Evolutionary conservation across 1,140 invertebrate species (phyloP).

Genomic region (Tetragnatha versicolor): DNA sequence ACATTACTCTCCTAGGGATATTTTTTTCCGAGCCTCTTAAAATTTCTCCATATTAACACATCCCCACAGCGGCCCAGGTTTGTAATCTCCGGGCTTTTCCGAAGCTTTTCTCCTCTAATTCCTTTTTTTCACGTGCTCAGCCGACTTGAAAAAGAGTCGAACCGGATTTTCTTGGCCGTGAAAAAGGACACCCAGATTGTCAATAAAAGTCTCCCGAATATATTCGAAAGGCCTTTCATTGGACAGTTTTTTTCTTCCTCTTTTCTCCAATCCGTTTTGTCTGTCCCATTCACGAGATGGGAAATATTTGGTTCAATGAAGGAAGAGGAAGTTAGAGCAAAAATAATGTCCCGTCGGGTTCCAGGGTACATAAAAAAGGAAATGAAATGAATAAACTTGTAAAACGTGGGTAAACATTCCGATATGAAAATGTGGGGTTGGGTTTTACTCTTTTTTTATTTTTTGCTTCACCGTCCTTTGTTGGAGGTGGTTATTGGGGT

Average conservation of each 20-base stretch:
- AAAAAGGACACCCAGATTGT: slow-evolving; percentile 26
- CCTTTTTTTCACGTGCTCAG: slow-evolving; percentile 4
- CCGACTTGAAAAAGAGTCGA: background rate
- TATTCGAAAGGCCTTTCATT: background rate
- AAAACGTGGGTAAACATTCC: slow-evolving; percentile 15
- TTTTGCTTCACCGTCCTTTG: background rate
- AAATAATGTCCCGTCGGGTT: too few species aligned
- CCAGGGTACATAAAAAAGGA: slow-evolving; percentile 14
- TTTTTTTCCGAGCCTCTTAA: slow-evolving; percentile 20
- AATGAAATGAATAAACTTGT: slow-evolving; percentile 16
- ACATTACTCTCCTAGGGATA: too few species aligned
- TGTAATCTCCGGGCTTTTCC: slow-evolving; percentile 1
- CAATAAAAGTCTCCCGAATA: slow-evolving; percentile 13
- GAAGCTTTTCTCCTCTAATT: slow-evolving; percentile 30
- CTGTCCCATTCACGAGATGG: background rate
- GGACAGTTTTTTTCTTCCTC: background rate
- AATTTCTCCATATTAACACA: slow-evolving; percentile 29
- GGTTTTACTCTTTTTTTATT: background rate
- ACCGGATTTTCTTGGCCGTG: background rate
- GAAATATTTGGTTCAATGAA: too few species aligned
- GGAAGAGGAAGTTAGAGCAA: background rate
- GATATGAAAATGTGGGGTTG: background rate
- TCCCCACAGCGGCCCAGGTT: background rate
- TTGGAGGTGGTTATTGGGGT: background rate
- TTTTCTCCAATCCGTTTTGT: background rate